A percentile compares a stretch with the other conserved stretches of the same genome.
Evolutionary conservation across 2,888 invertebrate species (phyloP).

Genomic region (Trissolcus brochymenae): DNA sequence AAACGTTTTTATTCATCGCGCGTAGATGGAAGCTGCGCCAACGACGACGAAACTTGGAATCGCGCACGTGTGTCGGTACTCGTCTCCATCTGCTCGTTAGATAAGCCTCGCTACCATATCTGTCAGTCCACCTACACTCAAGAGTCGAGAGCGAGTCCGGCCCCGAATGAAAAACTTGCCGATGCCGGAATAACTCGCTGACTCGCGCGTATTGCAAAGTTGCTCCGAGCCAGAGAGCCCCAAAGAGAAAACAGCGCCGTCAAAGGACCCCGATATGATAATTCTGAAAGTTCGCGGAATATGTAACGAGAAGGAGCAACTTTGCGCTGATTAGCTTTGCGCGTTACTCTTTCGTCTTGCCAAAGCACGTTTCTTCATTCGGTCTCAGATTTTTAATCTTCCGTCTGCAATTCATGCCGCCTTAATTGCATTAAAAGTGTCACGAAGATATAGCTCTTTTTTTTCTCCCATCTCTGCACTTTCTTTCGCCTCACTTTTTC

Average conservation of each 20-base stretch:
- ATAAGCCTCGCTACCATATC: conserved; percentile 40
- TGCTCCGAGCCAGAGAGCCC: conserved; percentile 27
- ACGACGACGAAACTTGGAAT: conserved; percentile 49
- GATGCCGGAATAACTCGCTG: conserved; percentile 53
- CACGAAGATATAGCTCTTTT: conserved; percentile 1
- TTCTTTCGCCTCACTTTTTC: not conserved
- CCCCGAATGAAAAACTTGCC: conserved; percentile 51
- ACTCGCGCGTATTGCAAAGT: conserved; percentile 54
- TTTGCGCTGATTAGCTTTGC: conserved; percentile 57
- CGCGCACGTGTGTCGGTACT: conserved; percentile 29
- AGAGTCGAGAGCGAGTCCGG: conserved; percentile 19
- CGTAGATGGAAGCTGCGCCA: conserved; percentile 69
- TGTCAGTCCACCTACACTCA: conserved; percentile 49
- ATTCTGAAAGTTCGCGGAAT: conserved; percentile 72
- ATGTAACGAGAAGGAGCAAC: conserved; percentile 68
- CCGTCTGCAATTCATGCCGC: conserved; percentile 8
- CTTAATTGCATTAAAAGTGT: conserved; percentile 24
- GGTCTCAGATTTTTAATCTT: conserved; percentile 50
- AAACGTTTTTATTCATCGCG: conserved; percentile 77
- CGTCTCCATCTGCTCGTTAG: conserved; percentile 47
- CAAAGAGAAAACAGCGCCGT: conserved; percentile 60
- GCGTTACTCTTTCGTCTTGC: conserved; percentile 43
- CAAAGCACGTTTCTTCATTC: conserved; percentile 34
- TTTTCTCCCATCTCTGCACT: conserved; percentile 4
- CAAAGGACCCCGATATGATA: conserved; percentile 75